These are phyloP conservation scores for Porites lutea DNA, from an alignment of 64 coral and sea anemone genomes.

Conservation along the genomic window DNA sequence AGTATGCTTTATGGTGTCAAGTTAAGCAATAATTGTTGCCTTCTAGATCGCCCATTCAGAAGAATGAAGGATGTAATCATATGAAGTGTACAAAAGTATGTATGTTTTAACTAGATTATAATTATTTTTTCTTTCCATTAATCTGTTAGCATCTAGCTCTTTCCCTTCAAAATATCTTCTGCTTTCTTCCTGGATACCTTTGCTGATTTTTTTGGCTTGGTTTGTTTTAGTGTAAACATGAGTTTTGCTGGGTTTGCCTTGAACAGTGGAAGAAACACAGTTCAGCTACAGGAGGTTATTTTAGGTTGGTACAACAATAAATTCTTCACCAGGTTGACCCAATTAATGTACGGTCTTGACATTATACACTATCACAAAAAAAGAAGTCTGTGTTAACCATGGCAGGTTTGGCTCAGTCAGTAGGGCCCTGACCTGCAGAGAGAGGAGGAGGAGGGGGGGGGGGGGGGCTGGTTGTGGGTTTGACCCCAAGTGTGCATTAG, in stretches of 20 bases:
- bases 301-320: slow-evolving; percentile 61
- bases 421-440: too few species aligned
- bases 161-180: too few species aligned
- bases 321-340: not conserved
- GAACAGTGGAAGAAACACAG: slow-evolving; percentile 98
- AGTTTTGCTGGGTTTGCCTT: slow-evolving; percentile 98
- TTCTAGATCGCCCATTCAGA: slow-evolving; percentile 93
- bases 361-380: too few species aligned
- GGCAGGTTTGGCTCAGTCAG: too few species aligned
- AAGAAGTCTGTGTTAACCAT: too few species aligned
- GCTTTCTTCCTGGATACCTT: too few species aligned
- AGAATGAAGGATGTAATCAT: slow-evolving; percentile 98
- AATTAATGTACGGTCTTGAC: too few species aligned
- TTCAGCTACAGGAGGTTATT: slow-evolving; percentile 98
- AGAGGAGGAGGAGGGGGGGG: too few species aligned
- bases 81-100: slow-evolving; percentile 97
- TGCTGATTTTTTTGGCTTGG: not conserved
- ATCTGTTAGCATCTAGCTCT: too few species aligned
- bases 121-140: too few species aligned
- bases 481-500: too few species aligned
- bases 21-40: not conserved
- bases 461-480: too few species aligned
- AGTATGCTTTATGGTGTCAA: not conserved
- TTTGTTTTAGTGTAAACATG: slow-evolving; percentile 87
- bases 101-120: not conserved